Conservation (phyloP, 2,113 vertebrate species). For the Pycnonotus jocosus region DNA sequence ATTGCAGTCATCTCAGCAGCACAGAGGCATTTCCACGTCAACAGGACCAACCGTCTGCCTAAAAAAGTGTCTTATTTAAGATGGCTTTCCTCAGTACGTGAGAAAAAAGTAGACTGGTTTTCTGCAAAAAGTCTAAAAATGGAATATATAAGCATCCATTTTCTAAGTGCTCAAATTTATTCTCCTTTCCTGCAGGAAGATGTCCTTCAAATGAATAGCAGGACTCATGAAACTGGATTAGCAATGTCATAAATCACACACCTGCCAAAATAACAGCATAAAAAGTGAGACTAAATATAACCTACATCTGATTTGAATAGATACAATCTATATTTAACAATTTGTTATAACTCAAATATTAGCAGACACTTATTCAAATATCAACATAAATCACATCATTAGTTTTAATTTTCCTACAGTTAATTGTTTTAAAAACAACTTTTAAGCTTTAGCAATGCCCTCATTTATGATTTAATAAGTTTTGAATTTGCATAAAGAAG, state of each 20-base stretch:
- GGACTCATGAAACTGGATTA: constrained; percentile 24
- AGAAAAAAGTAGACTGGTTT: not conserved
- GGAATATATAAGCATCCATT: not conserved
- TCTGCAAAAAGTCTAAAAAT: not conserved
- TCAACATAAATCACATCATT: not conserved
- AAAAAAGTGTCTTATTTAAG: not conserved
- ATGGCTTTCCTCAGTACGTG: not conserved
- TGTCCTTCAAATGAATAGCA: constrained; percentile 19
- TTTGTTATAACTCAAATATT: constrained; percentile 11
- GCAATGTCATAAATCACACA: constrained; percentile 23
- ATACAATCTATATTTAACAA: constrained; percentile 33
- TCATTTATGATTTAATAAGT: constrained; percentile 3
- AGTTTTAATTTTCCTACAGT: not conserved
- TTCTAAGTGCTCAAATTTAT: not conserved
- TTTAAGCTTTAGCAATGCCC: not conserved
- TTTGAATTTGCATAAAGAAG: constrained; percentile 3
- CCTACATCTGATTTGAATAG: constrained; percentile 7
- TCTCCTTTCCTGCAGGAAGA: not conserved
- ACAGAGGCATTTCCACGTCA: not conserved
- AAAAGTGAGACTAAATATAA: constrained; percentile 19
- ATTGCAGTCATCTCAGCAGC: constrained; percentile 42
- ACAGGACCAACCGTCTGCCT: not conserved
- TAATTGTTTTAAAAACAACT: constrained; percentile 4
- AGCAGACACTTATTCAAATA: constrained; percentile 24
- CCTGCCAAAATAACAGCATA: constrained; percentile 27